Evolutionary conservation across 2,888 invertebrate genomes (phyloP).

Genomic region (Plusia festucae): DNA sequence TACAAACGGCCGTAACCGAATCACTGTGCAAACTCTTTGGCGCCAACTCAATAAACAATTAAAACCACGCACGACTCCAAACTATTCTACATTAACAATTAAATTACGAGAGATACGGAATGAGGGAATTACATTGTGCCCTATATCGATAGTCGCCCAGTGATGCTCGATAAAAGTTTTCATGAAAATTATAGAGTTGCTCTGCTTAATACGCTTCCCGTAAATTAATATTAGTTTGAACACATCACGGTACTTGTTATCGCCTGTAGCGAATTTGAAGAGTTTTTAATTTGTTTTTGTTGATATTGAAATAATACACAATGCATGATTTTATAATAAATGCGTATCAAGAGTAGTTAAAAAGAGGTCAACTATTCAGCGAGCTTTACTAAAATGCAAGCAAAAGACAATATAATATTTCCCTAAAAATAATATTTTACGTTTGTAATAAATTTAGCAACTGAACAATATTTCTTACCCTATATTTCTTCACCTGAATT

Average conservation of each 20-base stretch:
- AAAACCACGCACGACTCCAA: slow-evolving; percentile 32
- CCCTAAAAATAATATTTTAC: neutral
- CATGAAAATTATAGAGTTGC: slow-evolving; percentile 23
- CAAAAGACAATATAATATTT: neutral
- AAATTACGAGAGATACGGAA: slow-evolving; percentile 34
- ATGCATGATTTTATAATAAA: no score
- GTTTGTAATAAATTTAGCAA: neutral
- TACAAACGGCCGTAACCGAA: slow-evolving; percentile 28
- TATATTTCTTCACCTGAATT: slow-evolving; percentile 7
- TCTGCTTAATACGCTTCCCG: slow-evolving; percentile 12
- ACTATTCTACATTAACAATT: slow-evolving; percentile 42
- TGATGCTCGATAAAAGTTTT: slow-evolving; percentile 36
- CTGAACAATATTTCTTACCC: neutral
- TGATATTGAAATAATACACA: no score
- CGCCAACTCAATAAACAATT: slow-evolving; percentile 43
- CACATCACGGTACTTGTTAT: slow-evolving; percentile 13
- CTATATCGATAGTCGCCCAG: slow-evolving; percentile 21
- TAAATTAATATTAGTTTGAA: slow-evolving; percentile 43
- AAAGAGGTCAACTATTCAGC: no score
- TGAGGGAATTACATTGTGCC: slow-evolving; percentile 13
- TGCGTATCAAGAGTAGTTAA: no score
- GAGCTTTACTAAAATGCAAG: neutral
- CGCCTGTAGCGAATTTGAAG: neutral
- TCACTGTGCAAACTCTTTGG: slow-evolving; percentile 35
- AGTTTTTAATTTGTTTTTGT: neutral